These are phyloP conservation scores for Rhinichthys osculus DNA, from an alignment of 2,797 vertebrate genomes.

Conservation along the genomic window DNA sequence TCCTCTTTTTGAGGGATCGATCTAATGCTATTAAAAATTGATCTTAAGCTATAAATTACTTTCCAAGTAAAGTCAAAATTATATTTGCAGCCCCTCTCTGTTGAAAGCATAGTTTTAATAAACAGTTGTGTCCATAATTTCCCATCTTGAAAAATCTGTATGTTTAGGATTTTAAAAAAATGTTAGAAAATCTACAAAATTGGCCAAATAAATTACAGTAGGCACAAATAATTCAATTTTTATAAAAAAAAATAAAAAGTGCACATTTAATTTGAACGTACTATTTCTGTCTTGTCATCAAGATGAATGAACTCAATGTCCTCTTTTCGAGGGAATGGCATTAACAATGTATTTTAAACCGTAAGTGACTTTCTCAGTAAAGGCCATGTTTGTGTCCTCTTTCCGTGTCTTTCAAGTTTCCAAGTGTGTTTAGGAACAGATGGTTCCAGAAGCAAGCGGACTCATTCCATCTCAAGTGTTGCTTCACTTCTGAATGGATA, in stretches of 20 bases:
- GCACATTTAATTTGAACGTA: too few species aligned
- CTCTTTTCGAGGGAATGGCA: neutral
- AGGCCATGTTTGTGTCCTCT: neutral
- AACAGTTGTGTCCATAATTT: neutral
- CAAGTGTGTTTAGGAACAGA: conserved; percentile 37
- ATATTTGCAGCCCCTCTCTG: neutral
- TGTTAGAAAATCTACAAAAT: neutral
- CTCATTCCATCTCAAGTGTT: conserved; percentile 1
- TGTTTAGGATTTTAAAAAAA: neutral
- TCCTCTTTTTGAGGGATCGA: neutral
- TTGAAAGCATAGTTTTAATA: neutral
- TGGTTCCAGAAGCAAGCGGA: neutral
- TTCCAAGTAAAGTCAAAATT: neutral
- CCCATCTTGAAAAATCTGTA: too few species aligned
- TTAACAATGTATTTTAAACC: neutral
- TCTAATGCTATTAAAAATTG: neutral
- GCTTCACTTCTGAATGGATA: conserved; percentile 57
- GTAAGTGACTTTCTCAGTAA: neutral
- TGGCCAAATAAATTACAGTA: neutral
- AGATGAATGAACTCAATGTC: neutral
- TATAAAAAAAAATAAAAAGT: too few species aligned
- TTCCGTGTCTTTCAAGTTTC: neutral
- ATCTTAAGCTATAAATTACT: neutral
- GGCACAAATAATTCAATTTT: fast-evolving
- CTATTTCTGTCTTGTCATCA: neutral